Conservation (phyloP, 2,113 vertebrate species). For the Solenodon paradoxus region DNA sequence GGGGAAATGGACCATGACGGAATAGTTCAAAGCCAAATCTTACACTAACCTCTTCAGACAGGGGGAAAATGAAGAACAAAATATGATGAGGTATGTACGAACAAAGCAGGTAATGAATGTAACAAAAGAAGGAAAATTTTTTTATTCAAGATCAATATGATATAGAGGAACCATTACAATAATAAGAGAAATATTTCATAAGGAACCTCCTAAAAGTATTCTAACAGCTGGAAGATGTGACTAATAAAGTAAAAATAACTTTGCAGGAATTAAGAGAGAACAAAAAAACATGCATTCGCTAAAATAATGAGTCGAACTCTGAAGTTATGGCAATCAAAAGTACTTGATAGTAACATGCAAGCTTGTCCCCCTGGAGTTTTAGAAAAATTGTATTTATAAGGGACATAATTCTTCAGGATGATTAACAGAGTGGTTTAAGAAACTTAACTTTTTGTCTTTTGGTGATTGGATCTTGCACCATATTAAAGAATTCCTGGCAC, state of each 20-base stretch:
- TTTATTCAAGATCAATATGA: not conserved
- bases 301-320: not conserved
- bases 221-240: not conserved
- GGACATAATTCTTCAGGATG: not conserved
- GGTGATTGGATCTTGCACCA: not conserved
- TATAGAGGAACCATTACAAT: not conserved
- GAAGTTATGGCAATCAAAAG: not conserved
- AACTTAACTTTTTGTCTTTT: not conserved
- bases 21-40: not conserved
- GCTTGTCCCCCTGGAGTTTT: not conserved
- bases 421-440: not conserved
- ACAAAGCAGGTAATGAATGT: not conserved
- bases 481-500: too few relatives aligned
- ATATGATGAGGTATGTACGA: not conserved
- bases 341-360: not conserved
- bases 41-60: not conserved
- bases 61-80: not conserved
- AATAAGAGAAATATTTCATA: not conserved
- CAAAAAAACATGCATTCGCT: not conserved
- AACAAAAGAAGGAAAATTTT: not conserved
- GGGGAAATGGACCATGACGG: not conserved
- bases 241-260: not conserved
- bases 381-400: not conserved
- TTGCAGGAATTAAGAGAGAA: not conserved
- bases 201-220: not conserved